These are phyloP conservation scores for Tiliacea citrago DNA, from an alignment of 2,888 invertebrate genomes.

Conservation along the genomic window DNA sequence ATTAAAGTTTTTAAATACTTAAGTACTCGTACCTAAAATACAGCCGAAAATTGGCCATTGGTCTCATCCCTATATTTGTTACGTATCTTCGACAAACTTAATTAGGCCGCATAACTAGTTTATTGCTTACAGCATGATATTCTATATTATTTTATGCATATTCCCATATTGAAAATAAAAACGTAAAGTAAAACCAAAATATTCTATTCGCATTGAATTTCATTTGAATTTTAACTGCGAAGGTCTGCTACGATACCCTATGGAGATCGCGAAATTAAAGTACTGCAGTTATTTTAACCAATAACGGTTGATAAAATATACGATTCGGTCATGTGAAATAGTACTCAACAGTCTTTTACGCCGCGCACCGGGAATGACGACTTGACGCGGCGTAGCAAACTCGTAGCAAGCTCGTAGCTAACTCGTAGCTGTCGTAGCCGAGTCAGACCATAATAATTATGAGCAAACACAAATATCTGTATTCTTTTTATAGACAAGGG, in stretches of 20 bases:
- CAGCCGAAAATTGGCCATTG: neutral
- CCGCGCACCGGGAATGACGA: conserved; percentile 7
- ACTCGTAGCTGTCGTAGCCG: conserved; percentile 34
- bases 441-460: conserved; percentile 15
- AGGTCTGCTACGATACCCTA: conserved; percentile 1
- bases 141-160: neutral
- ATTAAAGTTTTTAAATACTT: neutral
- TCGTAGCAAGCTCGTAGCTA: conserved; percentile 28
- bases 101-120: neutral
- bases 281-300: conserved; percentile 27
- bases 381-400: conserved; percentile 1
- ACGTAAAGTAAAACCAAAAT: conserved; percentile 17
- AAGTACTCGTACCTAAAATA: neutral
- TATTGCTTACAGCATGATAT: neutral
- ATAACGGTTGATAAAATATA: conserved; percentile 19
- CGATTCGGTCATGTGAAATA: conserved; percentile 21
- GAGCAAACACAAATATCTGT: conserved; percentile 25
- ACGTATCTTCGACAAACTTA: conserved; percentile 4
- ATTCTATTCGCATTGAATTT: conserved; percentile 27
- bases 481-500: conserved; percentile 30
- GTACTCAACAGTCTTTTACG: conserved; percentile 18
- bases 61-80: neutral
- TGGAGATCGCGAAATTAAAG: conserved; percentile 11
- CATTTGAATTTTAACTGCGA: conserved; percentile 18
- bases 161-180: conserved; percentile 19